A percentile compares a stretch with the other conserved stretches of the same genome.
phyloP scores from a whole-genome alignment of 2,113 vertebrate species.

The Pampusana beccarii region DNA sequence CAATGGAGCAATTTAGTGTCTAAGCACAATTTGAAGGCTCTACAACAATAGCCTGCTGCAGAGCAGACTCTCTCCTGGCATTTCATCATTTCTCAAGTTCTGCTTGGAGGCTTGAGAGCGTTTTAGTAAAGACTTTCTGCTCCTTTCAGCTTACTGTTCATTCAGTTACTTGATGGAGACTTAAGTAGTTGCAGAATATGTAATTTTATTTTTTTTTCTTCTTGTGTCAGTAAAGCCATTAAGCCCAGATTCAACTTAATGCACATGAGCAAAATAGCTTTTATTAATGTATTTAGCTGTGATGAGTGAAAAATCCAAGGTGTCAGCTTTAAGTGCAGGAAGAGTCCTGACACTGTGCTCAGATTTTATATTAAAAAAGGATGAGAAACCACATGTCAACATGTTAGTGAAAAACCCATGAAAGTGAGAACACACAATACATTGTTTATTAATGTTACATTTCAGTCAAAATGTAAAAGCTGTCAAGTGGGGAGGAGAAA shows the following conservation, averaged over 20 bases:
- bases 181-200: background rate
- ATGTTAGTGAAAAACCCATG: background rate
- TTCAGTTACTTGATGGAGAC: background rate
- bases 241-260: background rate
- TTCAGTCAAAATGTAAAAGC: background rate
- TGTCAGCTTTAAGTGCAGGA: background rate
- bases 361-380: background rate
- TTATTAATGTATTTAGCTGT: background rate
- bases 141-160: background rate
- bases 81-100: background rate
- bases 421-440: background rate
- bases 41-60: background rate
- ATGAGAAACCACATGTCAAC: background rate
- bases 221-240: background rate
- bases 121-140: background rate
- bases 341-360: background rate
- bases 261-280: background rate
- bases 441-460: background rate
- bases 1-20: slow-evolving; percentile 17
- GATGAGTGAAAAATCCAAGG: background rate
- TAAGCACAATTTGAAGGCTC: slow-evolving; percentile 25
- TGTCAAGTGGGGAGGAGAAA: background rate
- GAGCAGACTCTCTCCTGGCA: background rate
- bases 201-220: background rate
- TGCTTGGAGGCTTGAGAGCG: background rate